phyloP scores from a whole-genome alignment of 2,888 invertebrate species.

The Drosophila diplacantha region DNA sequence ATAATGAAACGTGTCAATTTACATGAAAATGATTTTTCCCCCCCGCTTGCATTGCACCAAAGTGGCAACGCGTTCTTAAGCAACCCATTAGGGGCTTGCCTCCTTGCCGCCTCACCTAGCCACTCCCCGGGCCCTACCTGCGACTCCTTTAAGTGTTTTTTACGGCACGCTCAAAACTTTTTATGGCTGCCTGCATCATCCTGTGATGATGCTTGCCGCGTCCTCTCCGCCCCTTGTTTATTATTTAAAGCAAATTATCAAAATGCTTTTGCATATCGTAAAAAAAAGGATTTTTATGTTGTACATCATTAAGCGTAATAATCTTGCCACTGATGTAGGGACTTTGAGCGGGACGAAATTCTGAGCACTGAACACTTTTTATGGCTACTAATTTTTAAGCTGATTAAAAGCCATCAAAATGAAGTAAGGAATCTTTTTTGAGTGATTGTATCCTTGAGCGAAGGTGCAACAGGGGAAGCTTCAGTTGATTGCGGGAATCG shows the following conservation, averaged over 20 bases:
- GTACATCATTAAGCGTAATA: conserved; percentile 58
- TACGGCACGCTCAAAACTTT: conserved; percentile 40
- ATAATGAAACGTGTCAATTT: conserved; percentile 72
- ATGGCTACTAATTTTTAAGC: conserved; percentile 69
- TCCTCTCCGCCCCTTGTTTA: conserved; percentile 42
- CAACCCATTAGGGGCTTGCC: conserved; percentile 40
- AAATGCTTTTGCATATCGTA: conserved; percentile 69
- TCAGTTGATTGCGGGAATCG: conserved; percentile 17
- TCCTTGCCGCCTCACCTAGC: conserved; percentile 3
- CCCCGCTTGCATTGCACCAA: conserved; percentile 17
- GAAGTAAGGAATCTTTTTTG: conserved; percentile 46
- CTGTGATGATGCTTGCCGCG: conserved; percentile 34
- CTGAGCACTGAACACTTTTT: conserved; percentile 9
- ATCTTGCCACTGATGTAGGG: conserved; percentile 42
- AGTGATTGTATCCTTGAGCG: conserved; percentile 31
- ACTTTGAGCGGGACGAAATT: not conserved
- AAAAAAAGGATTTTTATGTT: conserved; percentile 69
- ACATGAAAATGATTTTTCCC: conserved; percentile 65
- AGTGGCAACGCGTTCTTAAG: conserved; percentile 49
- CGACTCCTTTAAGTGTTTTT: conserved; percentile 52
- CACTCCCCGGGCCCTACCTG: not conserved
- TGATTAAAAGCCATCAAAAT: conserved; percentile 69
- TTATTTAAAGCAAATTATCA: conserved; percentile 70
- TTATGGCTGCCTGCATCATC: conserved; percentile 61
- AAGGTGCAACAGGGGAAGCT: conserved; percentile 14